Base-by-base conservation (phyloP, 1,140 invertebrate species). In the Nautilus pompilius region DNA sequence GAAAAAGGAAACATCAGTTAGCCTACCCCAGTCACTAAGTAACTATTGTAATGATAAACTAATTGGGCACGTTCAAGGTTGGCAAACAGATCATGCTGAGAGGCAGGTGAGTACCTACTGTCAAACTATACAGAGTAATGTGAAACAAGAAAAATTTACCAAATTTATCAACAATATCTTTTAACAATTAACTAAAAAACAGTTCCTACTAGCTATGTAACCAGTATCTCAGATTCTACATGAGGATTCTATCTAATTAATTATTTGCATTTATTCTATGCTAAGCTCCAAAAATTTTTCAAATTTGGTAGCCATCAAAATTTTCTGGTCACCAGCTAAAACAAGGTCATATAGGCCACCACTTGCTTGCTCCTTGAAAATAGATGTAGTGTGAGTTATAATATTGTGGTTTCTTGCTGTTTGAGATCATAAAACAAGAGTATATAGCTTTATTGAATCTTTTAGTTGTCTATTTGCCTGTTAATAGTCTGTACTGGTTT, bases 1-100 rank as follows among this genome's bases (percentile, higher is more conserved):
- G 29, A 80, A 77, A 58, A 74, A 68, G 60, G 68, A 70, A 60
- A 75, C 82, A 29, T 70, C 74, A 2, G 69, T 76, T 28, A 73
- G 79, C 53, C 85, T 96, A 71, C 93, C 92, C 73, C 91, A 93
- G 36, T 93, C 91, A 66, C 86, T 96, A 70, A 90, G 91, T 65
- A 93, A 96, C 84, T 93, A 96, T 85, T 93, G 93, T 83, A 88
- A 93, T 68, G 89, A 93, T 80, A 91, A 95, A 84, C 86, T 97
- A 69, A 93, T 93, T 63, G 87, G 88, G 74, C 95, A 98, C 83
- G 93, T 97, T 59, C 88, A 89, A 67, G 91, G 91, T 53, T 97
- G 95, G 91, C 92, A 92, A 62, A 92, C 92, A 17, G 93, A 97
- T 76, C 89, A 90, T 73, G 85, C 94, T 65, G 94, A 97, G 84